Conservation (phyloP, 2,888 invertebrate genomes). For the Hirtodrosophila histrioides region DNA sequence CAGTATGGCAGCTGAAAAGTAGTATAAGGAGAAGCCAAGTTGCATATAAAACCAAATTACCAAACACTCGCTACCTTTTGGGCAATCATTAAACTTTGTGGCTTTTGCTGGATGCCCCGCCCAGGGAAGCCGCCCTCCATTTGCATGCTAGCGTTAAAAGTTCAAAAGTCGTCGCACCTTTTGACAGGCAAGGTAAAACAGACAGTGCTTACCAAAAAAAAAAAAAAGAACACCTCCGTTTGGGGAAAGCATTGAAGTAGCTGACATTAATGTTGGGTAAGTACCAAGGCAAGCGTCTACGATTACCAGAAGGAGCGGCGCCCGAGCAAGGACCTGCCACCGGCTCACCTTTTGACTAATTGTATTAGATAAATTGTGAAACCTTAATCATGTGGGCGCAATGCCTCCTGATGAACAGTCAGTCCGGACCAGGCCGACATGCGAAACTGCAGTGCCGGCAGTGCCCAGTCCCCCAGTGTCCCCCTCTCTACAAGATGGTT, state of each 20-base stretch:
- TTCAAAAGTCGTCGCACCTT: constrained; percentile 75
- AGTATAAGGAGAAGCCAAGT: constrained; percentile 29
- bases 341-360: constrained; percentile 72
- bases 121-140: constrained; percentile 26
- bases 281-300: constrained; percentile 59
- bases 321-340: constrained; percentile 16
- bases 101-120: constrained; percentile 48
- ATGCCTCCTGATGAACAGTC: constrained; percentile 17
- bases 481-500: not conserved
- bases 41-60: constrained; percentile 58
- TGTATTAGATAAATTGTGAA: constrained; percentile 81
- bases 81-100: constrained; percentile 66
- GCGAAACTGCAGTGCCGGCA: constrained; percentile 38
- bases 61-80: constrained; percentile 33
- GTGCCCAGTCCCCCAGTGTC: not conserved
- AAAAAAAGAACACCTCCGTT: constrained; percentile 5
- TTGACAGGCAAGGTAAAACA: constrained; percentile 18
- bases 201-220: not conserved
- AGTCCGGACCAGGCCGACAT: constrained; percentile 30
- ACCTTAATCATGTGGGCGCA: constrained; percentile 78
- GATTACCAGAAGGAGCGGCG: constrained; percentile 57
- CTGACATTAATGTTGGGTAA: constrained; percentile 59
- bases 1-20: constrained; percentile 13
- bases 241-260: constrained; percentile 30
- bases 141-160: constrained; percentile 62